Base-by-base conservation (phyloP, 2,113 vertebrate genomes). In the Alaudala cheleensis region DNA sequence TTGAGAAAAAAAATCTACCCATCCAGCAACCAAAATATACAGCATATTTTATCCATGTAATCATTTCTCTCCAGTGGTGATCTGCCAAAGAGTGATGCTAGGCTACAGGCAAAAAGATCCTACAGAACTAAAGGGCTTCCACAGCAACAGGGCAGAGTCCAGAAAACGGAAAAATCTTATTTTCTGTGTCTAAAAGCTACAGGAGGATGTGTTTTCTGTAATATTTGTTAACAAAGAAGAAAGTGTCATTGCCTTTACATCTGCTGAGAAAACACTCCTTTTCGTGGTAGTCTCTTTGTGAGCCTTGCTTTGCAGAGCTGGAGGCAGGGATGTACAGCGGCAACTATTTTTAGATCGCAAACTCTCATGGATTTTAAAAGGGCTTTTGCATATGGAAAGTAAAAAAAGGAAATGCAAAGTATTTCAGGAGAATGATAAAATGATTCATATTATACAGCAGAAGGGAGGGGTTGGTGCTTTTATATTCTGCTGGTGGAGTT, bases 341-440 rank as follows among this genome's bases (percentile, higher is more conserved):
- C 37, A 81, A 87, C 85, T 94, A 96, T 96, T 96, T 96, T 96
- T 96, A 96, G 94, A 93, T 39, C 0, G 2, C 85, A 81, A 92
- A 96, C 76, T 95, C 94, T 96, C 92, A 93, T 60, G 71, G 93
- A 95, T 96, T 93, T 96, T 94, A 86, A 94, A 96, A 93, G 90
- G 82, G 76, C 51, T 88, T 95, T 96, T 96, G 90, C 96, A 96
- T 96, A 96, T 81, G 93, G 90, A 88, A 97, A 88, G 64, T 69
- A 25, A 94, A 80, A 92, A 83, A 77, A 70, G 58, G 39, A 78
- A 89, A 95, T 45, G 92, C 67, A 42, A 93, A 96, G 85, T 93
- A 86, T 90, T 96, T 96, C 93, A 95, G 92, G 81, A 92, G 89
- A 88, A 90, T 51, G 80, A 94, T 82, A 78, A 90, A 96, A 81